Percentiles rank a stretch among this genome's conserved stretches.
Evolutionary conservation across 2,113 vertebrate genomes (phyloP).

Genomic region (Scomber scombrus): DNA sequence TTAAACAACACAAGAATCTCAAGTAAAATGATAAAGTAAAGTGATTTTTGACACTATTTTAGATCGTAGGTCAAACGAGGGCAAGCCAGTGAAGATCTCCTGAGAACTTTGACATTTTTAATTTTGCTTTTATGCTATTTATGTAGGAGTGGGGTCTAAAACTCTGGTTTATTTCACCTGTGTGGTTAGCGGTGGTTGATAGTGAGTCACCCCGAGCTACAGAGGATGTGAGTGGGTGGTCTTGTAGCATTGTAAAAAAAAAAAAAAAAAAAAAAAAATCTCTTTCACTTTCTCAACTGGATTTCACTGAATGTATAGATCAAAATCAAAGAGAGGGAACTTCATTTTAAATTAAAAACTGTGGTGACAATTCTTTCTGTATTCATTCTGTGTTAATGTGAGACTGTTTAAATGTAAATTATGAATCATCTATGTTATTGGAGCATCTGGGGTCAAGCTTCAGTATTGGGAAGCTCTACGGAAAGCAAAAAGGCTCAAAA

Average conservation of each 20-base stretch:
- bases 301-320: slow-evolving; percentile 22
- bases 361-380: too few relatives aligned
- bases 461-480: too few relatives aligned
- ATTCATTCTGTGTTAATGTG: too few relatives aligned
- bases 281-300: slow-evolving; percentile 67
- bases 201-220: slow-evolving; percentile 59
- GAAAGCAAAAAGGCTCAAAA: too few relatives aligned
- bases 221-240: slow-evolving; percentile 70
- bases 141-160: background rate
- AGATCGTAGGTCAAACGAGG: background rate
- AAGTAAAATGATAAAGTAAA: background rate
- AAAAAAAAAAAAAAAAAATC: slow-evolving; percentile 45
- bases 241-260: slow-evolving; percentile 2
- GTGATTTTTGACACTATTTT: background rate
- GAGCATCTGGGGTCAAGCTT: background rate
- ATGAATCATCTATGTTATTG: background rate
- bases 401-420: too few relatives aligned
- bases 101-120: slow-evolving; percentile 19
- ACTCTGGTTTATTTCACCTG: slow-evolving; percentile 46
- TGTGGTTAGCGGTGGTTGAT: slow-evolving; percentile 50
- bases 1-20: background rate
- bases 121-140: background rate
- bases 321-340: background rate
- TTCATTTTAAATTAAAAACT: background rate
- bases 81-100: slow-evolving; percentile 4